Base-by-base conservation (phyloP, 2,113 vertebrate species). In the Cyprinodon tularosa region DNA sequence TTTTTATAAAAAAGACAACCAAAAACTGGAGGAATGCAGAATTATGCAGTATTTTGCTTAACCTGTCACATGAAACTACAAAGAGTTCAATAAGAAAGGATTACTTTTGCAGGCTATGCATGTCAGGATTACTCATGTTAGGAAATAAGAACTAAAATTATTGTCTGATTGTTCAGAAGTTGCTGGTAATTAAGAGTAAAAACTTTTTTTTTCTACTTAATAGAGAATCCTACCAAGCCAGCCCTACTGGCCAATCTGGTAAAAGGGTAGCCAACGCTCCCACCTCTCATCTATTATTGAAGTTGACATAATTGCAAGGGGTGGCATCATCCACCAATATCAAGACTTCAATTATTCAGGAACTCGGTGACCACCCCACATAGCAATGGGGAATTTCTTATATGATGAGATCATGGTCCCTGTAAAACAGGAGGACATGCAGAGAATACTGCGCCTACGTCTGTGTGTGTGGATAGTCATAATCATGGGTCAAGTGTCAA, bases 221-320 rank as follows among this genome's bases (percentile, higher is more conserved):
- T 83, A 38, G 76, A 78, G 88, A 66, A 20, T 39, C 64, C 92
- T 89, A 82, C 88, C 48, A 39, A 87, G 87, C 81, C 88, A 89
- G 61, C 76, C 37, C 2, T 72, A 37, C 20, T 29, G 10, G 4
- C 77, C 67, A 73, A 40, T 66, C 59, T 80, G 81, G 72, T 78
- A 66, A 87, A 63, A 9, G 74, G 81, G 87, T 76, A 86, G 29
- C 71, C 61, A 13, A 62, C 45, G 37, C 62, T 69, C 20, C 15
- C 80, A 50, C 48, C 40, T 38, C 71, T 88, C 86, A 91, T 91
- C 69, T 78, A 89, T 92, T 92, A 92, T 89, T 93, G 40, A 91
- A 59, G 80, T 57, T 66, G 77, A 91, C 86, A 91, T 84, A 86
- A 91, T 84, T 86, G 85, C 72, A 38, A 39, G 39, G 39, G 59